Evolutionary conservation across 2,797 vertebrate species (phyloP).

Genomic region (Echeneis naucrates): DNA sequence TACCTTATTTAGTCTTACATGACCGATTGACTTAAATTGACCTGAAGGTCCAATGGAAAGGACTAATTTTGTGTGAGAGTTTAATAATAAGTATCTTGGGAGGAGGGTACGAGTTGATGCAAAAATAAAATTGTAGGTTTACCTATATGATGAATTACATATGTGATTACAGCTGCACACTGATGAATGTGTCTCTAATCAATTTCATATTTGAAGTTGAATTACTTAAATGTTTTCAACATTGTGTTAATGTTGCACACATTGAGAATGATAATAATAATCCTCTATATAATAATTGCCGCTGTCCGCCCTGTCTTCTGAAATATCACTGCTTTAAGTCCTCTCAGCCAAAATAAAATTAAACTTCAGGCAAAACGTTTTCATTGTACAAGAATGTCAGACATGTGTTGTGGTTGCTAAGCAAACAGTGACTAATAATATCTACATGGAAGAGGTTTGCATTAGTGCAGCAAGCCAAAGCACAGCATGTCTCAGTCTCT

Average conservation of each 20-base stretch:
- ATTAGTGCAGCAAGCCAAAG: conserved; percentile 82
- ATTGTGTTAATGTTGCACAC: conserved; percentile 1
- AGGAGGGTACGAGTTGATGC: background rate
- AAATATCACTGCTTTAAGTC: conserved; percentile 23
- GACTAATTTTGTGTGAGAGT: background rate
- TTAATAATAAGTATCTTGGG: conserved; percentile 5
- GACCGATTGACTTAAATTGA: conserved; percentile 28
- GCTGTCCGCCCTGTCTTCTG: conserved; percentile 13
- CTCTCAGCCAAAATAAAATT: conserved; percentile 69
- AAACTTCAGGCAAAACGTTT: conserved; percentile 69
- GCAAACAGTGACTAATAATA: conserved; percentile 87
- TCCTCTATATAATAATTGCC: no score
- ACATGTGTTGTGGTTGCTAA: conserved; percentile 87
- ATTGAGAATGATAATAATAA: conserved; percentile 9
- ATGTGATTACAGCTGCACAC: conserved; percentile 15
- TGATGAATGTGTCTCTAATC: conserved; percentile 9
- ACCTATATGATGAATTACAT: conserved; percentile 10
- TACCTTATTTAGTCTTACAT: conserved; percentile 22
- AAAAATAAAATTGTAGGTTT: background rate
- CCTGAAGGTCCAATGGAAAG: conserved; percentile 13
- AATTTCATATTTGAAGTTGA: conserved; percentile 7
- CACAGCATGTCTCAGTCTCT: conserved; percentile 83
- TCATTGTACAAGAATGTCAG: conserved; percentile 80
- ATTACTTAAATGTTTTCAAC: conserved; percentile 8
- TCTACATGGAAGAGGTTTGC: conserved; percentile 82